These are phyloP conservation scores for Cyclopterus lumpus DNA, from an alignment of 2,797 vertebrate species.

Conservation along the genomic window DNA sequence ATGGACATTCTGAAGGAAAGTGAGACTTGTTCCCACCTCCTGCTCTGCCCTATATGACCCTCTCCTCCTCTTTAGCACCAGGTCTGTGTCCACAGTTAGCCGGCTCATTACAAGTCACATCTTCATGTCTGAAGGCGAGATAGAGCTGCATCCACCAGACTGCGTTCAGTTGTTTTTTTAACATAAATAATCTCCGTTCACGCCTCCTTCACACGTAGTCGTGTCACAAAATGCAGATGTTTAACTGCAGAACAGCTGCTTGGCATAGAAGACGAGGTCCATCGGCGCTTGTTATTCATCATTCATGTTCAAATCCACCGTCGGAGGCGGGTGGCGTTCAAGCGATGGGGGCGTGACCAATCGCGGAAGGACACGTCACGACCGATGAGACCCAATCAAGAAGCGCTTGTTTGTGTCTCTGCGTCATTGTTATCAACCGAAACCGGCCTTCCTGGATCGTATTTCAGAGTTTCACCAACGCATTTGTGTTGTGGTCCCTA, in stretches of 20 bases:
- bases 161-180: too few species aligned
- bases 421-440: too few species aligned
- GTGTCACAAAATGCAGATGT: not conserved
- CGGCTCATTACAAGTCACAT: not conserved
- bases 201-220: not conserved
- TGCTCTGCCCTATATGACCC: slow-evolving; percentile 9
- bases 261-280: not conserved
- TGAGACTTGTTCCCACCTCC: slow-evolving; percentile 51
- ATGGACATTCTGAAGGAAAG: slow-evolving; percentile 26
- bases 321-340: not conserved
- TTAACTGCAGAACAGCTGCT: not conserved
- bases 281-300: not conserved
- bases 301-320: not conserved
- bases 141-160: not conserved
- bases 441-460: too few species aligned
- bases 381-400: too few species aligned
- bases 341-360: too few species aligned
- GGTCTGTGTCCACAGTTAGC: not conserved
- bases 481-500: too few species aligned
- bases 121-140: not conserved
- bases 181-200: not conserved
- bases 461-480: too few species aligned
- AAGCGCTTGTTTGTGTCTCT: too few species aligned
- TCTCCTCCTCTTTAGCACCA: slow-evolving; percentile 4
- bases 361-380: too few species aligned